A percentile compares a stretch with the other conserved stretches of the same genome.
Evolutionary conservation across 2,888 invertebrate genomes (phyloP).

Genomic region (Brassicogethes aeneus): DNA sequence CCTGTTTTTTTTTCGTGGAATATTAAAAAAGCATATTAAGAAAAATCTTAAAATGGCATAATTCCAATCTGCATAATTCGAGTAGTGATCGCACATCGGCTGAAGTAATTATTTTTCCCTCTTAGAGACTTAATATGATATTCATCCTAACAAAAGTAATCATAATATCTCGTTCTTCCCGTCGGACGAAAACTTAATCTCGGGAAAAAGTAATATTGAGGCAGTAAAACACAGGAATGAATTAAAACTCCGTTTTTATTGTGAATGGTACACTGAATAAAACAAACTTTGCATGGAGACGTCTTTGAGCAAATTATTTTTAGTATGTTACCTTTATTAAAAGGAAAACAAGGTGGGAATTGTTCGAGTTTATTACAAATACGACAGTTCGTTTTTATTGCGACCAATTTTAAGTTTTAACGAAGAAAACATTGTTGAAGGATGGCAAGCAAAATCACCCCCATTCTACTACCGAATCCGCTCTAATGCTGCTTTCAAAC

Average conservation of each 20-base stretch:
- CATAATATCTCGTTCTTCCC: neutral
- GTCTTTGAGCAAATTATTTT: slow-evolving; percentile 36
- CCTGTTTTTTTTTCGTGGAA: too few species aligned
- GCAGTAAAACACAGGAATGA: slow-evolving; percentile 10
- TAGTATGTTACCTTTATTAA: slow-evolving; percentile 30
- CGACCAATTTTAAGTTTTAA: slow-evolving; percentile 35
- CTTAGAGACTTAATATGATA: too few species aligned
- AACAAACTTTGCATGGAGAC: slow-evolving; percentile 32
- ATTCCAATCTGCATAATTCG: too few species aligned
- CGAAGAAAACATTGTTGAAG: slow-evolving; percentile 30
- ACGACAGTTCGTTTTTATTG: slow-evolving; percentile 33
- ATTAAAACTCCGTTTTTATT: slow-evolving; percentile 33
- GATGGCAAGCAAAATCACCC: too few species aligned
- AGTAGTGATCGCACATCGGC: too few species aligned
- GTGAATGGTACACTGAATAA: slow-evolving; percentile 36
- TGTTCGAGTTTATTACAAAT: slow-evolving; percentile 28
- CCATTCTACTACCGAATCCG: too few species aligned
- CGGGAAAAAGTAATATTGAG: neutral
- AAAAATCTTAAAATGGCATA: too few species aligned
- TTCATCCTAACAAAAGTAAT: too few species aligned
- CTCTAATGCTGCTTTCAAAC: too few species aligned
- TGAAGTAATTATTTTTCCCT: too few species aligned
- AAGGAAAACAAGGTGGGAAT: slow-evolving; percentile 31
- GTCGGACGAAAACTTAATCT: neutral
- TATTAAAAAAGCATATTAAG: too few species aligned